Base-by-base conservation (phyloP, 2,113 vertebrate genomes). In the Callorhinus ursinus region DNA sequence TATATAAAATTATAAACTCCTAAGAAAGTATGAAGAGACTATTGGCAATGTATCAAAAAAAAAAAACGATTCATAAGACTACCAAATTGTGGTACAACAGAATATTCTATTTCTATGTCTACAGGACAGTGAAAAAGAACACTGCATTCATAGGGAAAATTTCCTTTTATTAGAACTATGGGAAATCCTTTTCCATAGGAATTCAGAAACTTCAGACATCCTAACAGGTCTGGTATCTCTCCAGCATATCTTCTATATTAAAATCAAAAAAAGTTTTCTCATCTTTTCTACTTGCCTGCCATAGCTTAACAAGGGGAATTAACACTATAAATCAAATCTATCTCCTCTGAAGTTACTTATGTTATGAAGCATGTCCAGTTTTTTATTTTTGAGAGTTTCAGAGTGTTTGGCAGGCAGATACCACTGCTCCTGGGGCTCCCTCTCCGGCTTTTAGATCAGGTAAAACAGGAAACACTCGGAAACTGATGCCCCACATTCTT, bases 301-400 rank as follows among this genome's bases (percentile, higher is more conserved):
- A 33, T 61, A 22, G 22, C 87, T 69, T 90, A 86, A 46, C 31
- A 77, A 85, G 55, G 69, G 42, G 69, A 96, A 97, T 97, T 96
- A 97, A 86, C 53, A 63, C 13, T 82, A 69, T 97, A 96, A 96
- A 96, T 96, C 92, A 95, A 80, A 95, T 88, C 21, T 15, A 42
- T 88, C 80, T 93, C 65, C 53, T 93, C 82, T 93, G n/a, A 97
- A 97, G 82, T 84, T 57, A 69, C n/a, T 72, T 92, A 21, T 42
- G 55, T 63, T 28, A 69, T 76, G 63, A 93, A 95, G 28, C 61
- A 57, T 51, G n/a, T 53, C 22, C 16, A 72, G n/a, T 69, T 93
- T 95, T 92, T 95, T 77, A 88, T 93, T 95, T 97, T 82, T 88
- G 93, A 92, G 82, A 86, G 18, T 53, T 83, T 97, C 82, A 53